These are phyloP conservation scores for Nothoprocta perdicaria DNA, from an alignment of 2,113 vertebrate genomes.

Conservation along the genomic window DNA sequence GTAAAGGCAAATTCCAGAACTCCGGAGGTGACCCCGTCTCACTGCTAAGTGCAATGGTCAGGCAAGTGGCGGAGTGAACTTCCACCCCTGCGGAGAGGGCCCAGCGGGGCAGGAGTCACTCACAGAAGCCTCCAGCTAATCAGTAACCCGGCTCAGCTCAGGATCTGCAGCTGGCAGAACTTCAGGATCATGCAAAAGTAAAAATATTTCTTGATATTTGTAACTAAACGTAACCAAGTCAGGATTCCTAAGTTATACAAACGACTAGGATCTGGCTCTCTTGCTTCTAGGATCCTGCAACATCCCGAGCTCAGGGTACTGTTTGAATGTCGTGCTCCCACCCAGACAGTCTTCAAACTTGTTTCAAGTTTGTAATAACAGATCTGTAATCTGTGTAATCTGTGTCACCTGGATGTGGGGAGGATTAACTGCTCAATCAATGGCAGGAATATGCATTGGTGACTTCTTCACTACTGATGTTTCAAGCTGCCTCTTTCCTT, in stretches of 20 bases:
- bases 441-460: not conserved
- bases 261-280: not conserved
- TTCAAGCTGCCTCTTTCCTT: slow-evolving; percentile 19
- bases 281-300: not conserved
- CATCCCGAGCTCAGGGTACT: not conserved
- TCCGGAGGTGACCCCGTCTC: not conserved
- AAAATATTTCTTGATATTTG: not conserved
- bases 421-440: slow-evolving; percentile 31
- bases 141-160: not conserved
- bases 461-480: slow-evolving; percentile 9
- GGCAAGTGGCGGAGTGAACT: not conserved
- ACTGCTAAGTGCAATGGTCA: not conserved
- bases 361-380: slow-evolving; percentile 27
- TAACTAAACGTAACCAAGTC: not conserved
- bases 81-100: not conserved
- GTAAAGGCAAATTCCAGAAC: not conserved
- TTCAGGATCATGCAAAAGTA: not conserved
- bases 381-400: not conserved
- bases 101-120: not conserved
- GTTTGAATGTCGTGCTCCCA: not conserved
- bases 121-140: slow-evolving; percentile 19
- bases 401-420: not conserved
- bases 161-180: not conserved
- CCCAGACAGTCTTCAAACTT: not conserved
- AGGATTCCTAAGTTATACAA: not conserved